These are phyloP conservation scores for Furnarius figulus DNA, from an alignment of 2,113 vertebrate species.

Conservation along the genomic window DNA sequence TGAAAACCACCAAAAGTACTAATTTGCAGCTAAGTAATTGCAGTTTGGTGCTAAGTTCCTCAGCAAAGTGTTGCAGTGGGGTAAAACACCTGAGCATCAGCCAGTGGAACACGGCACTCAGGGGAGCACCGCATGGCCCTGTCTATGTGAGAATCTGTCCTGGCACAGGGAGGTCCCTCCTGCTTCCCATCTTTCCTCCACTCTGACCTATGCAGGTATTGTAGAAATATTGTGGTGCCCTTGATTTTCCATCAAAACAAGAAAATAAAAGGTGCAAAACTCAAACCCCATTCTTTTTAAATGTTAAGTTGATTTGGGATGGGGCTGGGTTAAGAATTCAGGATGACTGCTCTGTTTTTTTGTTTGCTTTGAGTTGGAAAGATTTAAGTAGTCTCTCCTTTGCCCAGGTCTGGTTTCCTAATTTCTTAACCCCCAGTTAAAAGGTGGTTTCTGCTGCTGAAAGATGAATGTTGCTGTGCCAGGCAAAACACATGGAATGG, in stretches of 20 bases:
- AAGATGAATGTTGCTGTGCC: not conserved
- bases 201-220: accelerated
- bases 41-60: not conserved
- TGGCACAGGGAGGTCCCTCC: not conserved
- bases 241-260: not conserved
- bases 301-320: not conserved
- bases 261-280: not conserved
- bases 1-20: not conserved
- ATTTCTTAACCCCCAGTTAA: not conserved
- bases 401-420: not conserved
- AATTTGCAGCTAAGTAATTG: not conserved
- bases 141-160: accelerated
- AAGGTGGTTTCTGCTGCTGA: not conserved
- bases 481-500: not conserved
- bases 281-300: not conserved
- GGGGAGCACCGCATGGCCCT: accelerated
- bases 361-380: not conserved
- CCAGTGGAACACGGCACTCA: accelerated
- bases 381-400: not conserved
- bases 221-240: not conserved
- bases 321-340: not conserved
- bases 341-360: not conserved
- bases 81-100: not conserved
- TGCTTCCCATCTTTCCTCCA: not conserved
- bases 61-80: not conserved